Percentiles rank a stretch among this genome's conserved stretches.
Conservation (phyloP, 2,113 vertebrate genomes). For the Salvelinus sp. region DNA sequence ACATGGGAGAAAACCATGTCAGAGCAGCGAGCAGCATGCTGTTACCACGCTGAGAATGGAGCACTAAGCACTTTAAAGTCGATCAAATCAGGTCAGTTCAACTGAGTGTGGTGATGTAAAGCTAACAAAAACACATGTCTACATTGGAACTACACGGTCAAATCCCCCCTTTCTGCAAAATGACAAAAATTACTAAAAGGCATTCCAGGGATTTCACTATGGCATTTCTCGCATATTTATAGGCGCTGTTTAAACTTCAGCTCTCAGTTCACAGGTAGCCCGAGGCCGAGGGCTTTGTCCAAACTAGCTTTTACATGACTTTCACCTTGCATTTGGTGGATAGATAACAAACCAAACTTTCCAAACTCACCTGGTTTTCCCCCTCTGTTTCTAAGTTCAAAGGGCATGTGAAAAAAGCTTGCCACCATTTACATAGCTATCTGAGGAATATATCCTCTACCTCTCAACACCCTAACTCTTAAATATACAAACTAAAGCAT, state of each 20-base stretch:
- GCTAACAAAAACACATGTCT: background rate
- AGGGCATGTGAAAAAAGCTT: slow-evolving; percentile 54
- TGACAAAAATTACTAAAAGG: slow-evolving; percentile 42
- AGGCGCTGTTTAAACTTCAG: slow-evolving; percentile 34
- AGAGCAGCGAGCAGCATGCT: too few species aligned
- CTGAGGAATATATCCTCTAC: background rate
- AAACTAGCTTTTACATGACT: slow-evolving; percentile 42
- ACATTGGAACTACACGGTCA: background rate
- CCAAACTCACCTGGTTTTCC: slow-evolving; percentile 55
- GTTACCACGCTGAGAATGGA: too few species aligned
- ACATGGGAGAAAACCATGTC: background rate
- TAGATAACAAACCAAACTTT: background rate
- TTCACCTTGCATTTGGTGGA: slow-evolving; percentile 18
- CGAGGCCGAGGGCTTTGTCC: background rate
- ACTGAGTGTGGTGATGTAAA: too few species aligned
- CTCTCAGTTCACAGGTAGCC: slow-evolving; percentile 37
- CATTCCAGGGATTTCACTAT: slow-evolving; percentile 40
- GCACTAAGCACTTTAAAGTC: too few species aligned
- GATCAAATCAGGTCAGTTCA: too few species aligned
- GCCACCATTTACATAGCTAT: slow-evolving; percentile 55
- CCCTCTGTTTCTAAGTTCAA: slow-evolving; percentile 56
- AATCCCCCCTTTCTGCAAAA: slow-evolving; percentile 43
- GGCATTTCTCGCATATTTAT: slow-evolving; percentile 35
- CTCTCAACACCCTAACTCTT: background rate
- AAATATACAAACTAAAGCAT: too few species aligned